Base-by-base conservation (phyloP, 2,888 invertebrate genomes). In the Cryptocephalus primarius region DNA sequence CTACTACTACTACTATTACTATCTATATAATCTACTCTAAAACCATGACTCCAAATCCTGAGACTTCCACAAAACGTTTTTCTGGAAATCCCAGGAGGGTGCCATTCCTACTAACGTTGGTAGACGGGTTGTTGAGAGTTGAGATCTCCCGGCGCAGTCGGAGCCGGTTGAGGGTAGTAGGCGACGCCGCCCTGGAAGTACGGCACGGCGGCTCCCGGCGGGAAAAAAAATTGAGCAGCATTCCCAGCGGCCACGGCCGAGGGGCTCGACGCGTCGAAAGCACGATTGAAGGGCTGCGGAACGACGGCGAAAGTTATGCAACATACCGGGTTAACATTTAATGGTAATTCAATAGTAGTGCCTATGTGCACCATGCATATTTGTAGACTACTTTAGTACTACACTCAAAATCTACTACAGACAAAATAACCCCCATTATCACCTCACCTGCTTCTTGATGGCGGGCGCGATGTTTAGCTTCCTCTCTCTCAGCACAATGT, bases 381-480 rank as follows among this genome's bases (percentile, higher is more conserved):
- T n/a, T n/a, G n/a, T n/a, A n/a, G n/a, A n/a, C n/a, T n/a, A n/a
- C n/a, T n/a, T n/a, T n/a, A n/a, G n/a, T n/a, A n/a, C n/a, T n/a
- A n/a, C n/a, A n/a, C n/a, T n/a, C n/a, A n/a, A n/a, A n/a, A n/a
- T n/a, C n/a, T n/a, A n/a, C n/a, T n/a, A n/a, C 6, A 22, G 22
- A 6, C 2, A 22, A 22, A 6, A 6, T 22, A 22, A 22, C 3
- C 6, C 6, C 10, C 9, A 32, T 22, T n/a, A 32, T 31, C 1
- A 11, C 40, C 49, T 43, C 31, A 54, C 54, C 75, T 88, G 88
- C 69, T 89, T 89, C 63, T 87, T 84, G 51, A 90, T 85, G 55
- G 89, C 89, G 54, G 88, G 88, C 36, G 89, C 89, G 66, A 90
- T 88, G 65, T 89, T 89, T 49, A 90, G 72, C 66, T 88, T 87